A percentile compares a stretch with the other conserved stretches of the same genome.
phyloP scores from a whole-genome alignment of 2,797 vertebrate genomes.

The Alfaro cultratus region DNA sequence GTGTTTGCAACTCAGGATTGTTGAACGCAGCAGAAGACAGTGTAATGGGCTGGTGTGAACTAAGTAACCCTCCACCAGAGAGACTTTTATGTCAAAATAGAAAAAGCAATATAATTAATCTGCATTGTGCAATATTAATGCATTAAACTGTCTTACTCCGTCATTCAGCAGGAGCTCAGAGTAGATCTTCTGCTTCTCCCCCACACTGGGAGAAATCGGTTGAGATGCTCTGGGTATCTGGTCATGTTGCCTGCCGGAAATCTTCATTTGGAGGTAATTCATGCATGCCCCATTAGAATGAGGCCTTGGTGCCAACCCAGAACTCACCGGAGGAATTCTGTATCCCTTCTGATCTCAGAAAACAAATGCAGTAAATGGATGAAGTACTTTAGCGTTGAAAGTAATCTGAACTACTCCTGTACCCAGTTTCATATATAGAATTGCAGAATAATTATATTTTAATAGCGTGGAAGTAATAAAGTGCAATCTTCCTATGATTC shows the following conservation, averaged over 20 bases:
- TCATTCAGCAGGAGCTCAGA: neutral
- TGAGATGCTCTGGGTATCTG: neutral
- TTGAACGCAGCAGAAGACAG: too few relatives aligned
- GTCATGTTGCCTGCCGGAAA: neutral
- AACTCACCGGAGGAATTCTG: neutral
- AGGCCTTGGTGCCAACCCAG: neutral
- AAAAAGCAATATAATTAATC: too few relatives aligned
- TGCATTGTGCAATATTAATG: too few relatives aligned
- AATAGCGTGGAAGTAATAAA: neutral
- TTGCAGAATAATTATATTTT: neutral
- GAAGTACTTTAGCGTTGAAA: neutral
- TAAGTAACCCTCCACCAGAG: too few relatives aligned
- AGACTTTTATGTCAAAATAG: too few relatives aligned
- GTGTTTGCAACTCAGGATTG: too few relatives aligned
- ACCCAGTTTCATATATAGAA: neutral
- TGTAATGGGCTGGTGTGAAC: too few relatives aligned
- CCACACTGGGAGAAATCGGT: neutral
- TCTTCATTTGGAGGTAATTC: neutral
- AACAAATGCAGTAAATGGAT: neutral
- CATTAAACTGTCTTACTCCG: neutral
- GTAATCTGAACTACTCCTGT: neutral
- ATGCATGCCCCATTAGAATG: neutral
- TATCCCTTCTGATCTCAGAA: neutral
- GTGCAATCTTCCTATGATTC: constrained; percentile 2
- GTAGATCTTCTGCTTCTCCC: neutral